These are phyloP conservation scores for Callosobruchus maculatus DNA, from an alignment of 2,888 invertebrate genomes.

Conservation along the genomic window DNA sequence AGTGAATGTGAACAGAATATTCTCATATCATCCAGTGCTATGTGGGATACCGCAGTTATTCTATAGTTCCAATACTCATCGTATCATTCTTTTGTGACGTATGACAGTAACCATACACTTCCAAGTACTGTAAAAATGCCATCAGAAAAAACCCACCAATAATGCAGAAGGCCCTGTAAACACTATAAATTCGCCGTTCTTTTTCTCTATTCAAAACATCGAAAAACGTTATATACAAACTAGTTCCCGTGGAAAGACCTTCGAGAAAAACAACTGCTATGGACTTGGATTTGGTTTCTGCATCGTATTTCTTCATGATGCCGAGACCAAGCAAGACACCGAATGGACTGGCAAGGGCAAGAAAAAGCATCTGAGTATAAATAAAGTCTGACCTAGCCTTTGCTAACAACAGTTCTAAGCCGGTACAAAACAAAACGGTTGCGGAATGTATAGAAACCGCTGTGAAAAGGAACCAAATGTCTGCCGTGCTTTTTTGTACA, in stretches of 20 bases:
- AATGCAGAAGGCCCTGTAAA: constrained; percentile 43
- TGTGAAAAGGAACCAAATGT: constrained; percentile 54
- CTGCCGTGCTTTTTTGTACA: constrained; percentile 46
- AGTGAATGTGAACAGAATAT: too few relatives aligned
- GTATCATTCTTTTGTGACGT: too few relatives aligned
- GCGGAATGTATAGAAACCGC: constrained; percentile 55
- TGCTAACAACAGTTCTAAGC: constrained; percentile 52
- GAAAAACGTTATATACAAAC: constrained; percentile 54
- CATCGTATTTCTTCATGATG: constrained; percentile 44
- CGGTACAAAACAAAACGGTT: constrained; percentile 54
- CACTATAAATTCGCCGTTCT: constrained; percentile 40
- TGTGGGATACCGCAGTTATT: too few relatives aligned
- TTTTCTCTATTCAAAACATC: constrained; percentile 52
- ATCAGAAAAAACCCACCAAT: constrained; percentile 45
- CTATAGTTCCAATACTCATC: too few relatives aligned
- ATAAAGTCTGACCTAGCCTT: constrained; percentile 45
- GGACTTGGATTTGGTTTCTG: constrained; percentile 43
- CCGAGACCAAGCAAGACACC: constrained; percentile 51
- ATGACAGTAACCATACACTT: constrained; percentile 11
- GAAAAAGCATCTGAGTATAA: constrained; percentile 47
- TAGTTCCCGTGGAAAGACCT: constrained; percentile 52
- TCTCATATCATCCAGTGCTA: too few relatives aligned
- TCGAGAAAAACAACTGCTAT: constrained; percentile 47
- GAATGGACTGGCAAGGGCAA: constrained; percentile 52
- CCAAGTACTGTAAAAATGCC: constrained; percentile 39